Evolutionary conservation across 1,140 invertebrate genomes (phyloP).

Genomic region (Diprion similis): DNA sequence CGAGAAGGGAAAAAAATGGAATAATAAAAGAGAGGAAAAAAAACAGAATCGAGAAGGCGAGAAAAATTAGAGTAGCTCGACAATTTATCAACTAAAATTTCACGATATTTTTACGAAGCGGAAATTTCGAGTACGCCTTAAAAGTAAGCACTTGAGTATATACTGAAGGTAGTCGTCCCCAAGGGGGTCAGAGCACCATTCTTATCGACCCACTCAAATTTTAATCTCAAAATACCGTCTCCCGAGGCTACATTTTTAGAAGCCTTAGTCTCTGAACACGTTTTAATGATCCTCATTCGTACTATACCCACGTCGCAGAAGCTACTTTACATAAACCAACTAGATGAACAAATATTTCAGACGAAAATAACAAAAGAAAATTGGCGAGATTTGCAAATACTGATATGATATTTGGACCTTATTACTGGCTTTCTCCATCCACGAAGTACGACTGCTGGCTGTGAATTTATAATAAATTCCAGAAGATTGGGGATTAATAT

Average conservation of each 20-base stretch:
- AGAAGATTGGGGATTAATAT: neutral
- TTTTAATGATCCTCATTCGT: neutral
- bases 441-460: neutral
- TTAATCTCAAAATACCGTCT: neutral
- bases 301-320: neutral
- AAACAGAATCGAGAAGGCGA: neutral
- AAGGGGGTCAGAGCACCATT: neutral
- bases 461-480: neutral
- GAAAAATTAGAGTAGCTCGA: neutral
- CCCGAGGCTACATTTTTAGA: neutral
- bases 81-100: constrained; percentile 1
- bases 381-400: neutral
- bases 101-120: neutral
- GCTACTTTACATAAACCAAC: neutral
- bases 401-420: neutral
- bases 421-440: neutral
- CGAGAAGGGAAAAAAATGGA: too few species aligned
- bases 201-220: constrained; percentile 1
- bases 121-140: neutral
- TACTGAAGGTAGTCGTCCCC: neutral
- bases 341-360: neutral
- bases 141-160: neutral
- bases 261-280: neutral
- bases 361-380: neutral
- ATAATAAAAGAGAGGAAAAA: too few species aligned